These are phyloP conservation scores for Atta texana DNA, from an alignment of 1,140 invertebrate genomes.

Conservation along the genomic window DNA sequence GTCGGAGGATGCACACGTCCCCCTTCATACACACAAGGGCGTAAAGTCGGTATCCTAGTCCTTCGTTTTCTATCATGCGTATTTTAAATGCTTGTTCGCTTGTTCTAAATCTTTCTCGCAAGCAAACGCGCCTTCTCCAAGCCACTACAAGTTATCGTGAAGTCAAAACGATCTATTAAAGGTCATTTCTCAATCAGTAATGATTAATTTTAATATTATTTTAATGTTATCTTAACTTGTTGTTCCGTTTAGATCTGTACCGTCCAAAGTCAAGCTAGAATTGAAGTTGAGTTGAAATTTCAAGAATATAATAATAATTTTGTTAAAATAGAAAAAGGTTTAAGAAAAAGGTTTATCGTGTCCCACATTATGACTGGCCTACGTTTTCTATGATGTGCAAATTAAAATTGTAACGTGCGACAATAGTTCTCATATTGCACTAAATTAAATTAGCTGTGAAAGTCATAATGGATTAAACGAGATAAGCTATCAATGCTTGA, in stretches of 20 bases:
- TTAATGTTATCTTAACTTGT: too few species aligned
- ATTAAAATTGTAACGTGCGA: background rate
- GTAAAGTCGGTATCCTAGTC: constrained; percentile 73
- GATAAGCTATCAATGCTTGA: background rate
- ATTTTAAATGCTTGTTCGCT: constrained; percentile 71
- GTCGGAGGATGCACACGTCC: constrained; percentile 38
- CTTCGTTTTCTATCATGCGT: constrained; percentile 71
- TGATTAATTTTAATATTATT: too few species aligned
- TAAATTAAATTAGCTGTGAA: background rate
- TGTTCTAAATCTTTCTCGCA: background rate
- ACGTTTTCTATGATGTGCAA: background rate
- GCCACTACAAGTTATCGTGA: too few species aligned
- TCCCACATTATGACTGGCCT: constrained; percentile 1
- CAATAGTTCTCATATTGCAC: background rate
- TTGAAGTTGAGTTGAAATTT: background rate
- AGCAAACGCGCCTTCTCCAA: background rate
- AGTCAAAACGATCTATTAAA: too few species aligned
- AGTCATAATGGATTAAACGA: background rate
- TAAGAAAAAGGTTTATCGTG: background rate
- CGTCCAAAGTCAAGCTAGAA: background rate
- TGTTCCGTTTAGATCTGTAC: too few species aligned
- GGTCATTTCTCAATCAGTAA: too few species aligned
- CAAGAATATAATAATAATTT: background rate
- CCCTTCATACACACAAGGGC: constrained; percentile 54
- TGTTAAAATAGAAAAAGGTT: background rate